A percentile compares a stretch with the other conserved stretches of the same genome.
Conservation (phyloP, 2,888 invertebrate genomes). For the Baccha elongata region DNA sequence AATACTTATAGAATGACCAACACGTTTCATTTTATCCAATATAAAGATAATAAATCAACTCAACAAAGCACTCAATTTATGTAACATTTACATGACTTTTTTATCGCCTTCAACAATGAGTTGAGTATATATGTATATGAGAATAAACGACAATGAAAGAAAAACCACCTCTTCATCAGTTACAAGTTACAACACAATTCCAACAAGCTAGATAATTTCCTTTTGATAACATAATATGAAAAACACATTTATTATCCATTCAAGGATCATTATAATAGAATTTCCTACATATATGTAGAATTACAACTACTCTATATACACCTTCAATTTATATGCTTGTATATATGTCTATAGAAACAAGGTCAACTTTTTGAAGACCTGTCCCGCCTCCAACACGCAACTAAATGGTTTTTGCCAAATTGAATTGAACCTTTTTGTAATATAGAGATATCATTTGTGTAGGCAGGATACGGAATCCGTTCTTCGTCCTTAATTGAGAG, state of each 20-base stretch:
- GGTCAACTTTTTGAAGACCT: background rate
- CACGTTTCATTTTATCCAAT: constrained; percentile 40
- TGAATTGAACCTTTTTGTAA: constrained; percentile 20
- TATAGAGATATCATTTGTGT: constrained; percentile 13
- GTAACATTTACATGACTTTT: constrained; percentile 65
- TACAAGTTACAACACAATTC: constrained; percentile 18
- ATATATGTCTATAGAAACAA: background rate
- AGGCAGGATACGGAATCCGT: constrained; percentile 12
- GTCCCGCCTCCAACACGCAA: constrained; percentile 14
- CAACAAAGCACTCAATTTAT: constrained; percentile 48
- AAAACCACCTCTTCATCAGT: background rate
- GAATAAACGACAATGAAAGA: constrained; percentile 2
- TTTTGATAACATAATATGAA: constrained; percentile 15
- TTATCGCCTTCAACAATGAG: constrained; percentile 44
- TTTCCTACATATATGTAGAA: background rate
- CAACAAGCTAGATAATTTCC: constrained; percentile 40
- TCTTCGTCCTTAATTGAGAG: constrained; percentile 52
- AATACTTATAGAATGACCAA: constrained; percentile 38
- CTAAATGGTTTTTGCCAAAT: constrained; percentile 22
- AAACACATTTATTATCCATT: constrained; percentile 66
- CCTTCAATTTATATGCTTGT: background rate
- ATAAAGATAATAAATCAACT: constrained; percentile 56
- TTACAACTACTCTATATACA: constrained; percentile 14
- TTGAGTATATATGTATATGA: too few species aligned
- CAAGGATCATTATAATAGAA: constrained; percentile 69